phyloP scores from a whole-genome alignment of 2,888 invertebrate species.

The Rhopalosiphum nymphaeae region DNA sequence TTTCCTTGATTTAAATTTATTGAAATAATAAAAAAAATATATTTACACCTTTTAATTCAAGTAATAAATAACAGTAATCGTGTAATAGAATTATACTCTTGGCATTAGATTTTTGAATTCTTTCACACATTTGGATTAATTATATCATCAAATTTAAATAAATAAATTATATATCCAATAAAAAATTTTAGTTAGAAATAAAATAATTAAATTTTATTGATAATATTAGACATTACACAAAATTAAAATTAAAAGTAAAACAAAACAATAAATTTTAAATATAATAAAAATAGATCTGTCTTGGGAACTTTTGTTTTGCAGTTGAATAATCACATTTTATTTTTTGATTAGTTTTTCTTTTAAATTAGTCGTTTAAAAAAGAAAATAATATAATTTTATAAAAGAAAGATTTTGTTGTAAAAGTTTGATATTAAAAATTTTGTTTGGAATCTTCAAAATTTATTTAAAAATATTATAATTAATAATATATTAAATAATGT shows the following conservation, averaged over 20 bases:
- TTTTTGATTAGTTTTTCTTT: too few relatives aligned
- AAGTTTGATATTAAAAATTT: neutral
- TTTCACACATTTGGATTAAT: neutral
- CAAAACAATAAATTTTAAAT: neutral
- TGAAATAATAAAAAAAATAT: neutral
- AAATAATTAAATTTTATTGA: neutral
- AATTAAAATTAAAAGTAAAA: neutral
- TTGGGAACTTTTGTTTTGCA: neutral
- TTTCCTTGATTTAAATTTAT: neutral
- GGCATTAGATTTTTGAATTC: neutral
- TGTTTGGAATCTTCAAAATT: neutral
- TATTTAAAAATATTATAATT: neutral
- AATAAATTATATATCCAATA: neutral
- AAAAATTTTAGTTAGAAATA: neutral
- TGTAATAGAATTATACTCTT: neutral
- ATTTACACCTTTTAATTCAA: neutral
- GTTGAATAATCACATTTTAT: neutral
- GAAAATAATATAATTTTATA: neutral
- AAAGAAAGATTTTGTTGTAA: neutral
- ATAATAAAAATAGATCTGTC: neutral
- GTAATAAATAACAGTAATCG: neutral
- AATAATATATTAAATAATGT: neutral
- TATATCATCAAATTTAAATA: neutral
- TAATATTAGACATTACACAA: neutral
- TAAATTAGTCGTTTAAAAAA: too few relatives aligned